These are phyloP conservation scores for Macropis europaea DNA, from an alignment of 2,888 invertebrate species.

Conservation along the genomic window DNA sequence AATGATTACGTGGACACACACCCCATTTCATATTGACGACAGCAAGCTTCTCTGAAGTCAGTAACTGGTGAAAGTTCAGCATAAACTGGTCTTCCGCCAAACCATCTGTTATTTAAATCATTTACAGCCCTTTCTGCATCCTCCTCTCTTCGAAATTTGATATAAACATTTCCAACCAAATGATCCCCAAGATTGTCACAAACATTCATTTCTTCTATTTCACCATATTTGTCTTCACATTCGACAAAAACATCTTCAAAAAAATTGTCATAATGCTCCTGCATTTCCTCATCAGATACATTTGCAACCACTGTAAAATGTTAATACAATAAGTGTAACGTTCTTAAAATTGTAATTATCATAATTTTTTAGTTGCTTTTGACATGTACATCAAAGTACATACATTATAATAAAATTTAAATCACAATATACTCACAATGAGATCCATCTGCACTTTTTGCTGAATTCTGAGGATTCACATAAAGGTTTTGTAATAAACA, in stretches of 20 bases:
- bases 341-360: not conserved
- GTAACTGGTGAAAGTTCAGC: constrained; percentile 99
- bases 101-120: constrained; percentile 99
- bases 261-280: constrained; percentile 99
- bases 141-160: constrained; percentile 98
- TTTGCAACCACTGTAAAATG: constrained; percentile 89
- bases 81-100: constrained; percentile 98
- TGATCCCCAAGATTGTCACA: constrained; percentile 99
- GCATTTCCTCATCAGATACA: constrained; percentile 98
- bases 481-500: constrained; percentile 98
- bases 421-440: constrained; percentile 85
- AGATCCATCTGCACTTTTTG: constrained; percentile 98
- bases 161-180: constrained; percentile 99
- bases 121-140: constrained; percentile 99
- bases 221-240: constrained; percentile 99
- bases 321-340: not conserved
- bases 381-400: not conserved
- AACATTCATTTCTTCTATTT: constrained; percentile 99
- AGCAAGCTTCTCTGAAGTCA: constrained; percentile 99
- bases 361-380: not conserved
- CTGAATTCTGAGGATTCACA: constrained; percentile 99
- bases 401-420: not conserved
- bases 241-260: constrained; percentile 99
- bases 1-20: constrained; percentile 68
- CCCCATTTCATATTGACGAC: constrained; percentile 99